A percentile compares a stretch with the other conserved stretches of the same genome.
These are phyloP conservation scores for Lypha dubia DNA, from an alignment of 2,888 invertebrate species.

Conservation along the genomic window DNA sequence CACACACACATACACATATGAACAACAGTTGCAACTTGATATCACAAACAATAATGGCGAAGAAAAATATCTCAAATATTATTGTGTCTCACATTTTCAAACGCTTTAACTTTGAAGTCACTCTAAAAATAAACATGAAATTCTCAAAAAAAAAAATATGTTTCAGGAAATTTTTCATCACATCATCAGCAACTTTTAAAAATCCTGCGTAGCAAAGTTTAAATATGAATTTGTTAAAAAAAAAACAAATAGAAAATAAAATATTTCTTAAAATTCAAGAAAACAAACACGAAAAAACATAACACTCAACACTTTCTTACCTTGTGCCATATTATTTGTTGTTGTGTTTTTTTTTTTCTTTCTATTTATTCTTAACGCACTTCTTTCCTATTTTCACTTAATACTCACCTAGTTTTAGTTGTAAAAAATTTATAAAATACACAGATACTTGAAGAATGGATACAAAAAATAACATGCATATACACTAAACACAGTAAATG, in stretches of 20 bases:
- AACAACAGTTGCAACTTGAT: not conserved
- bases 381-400: slow-evolving; percentile 18
- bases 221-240: slow-evolving; percentile 30
- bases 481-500: slow-evolving; percentile 5
- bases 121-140: not conserved
- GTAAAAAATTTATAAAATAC: slow-evolving; percentile 24
- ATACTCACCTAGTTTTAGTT: slow-evolving; percentile 53
- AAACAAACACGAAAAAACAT: slow-evolving; percentile 40
- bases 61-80: slow-evolving; percentile 6
- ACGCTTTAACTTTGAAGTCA: slow-evolving; percentile 33
- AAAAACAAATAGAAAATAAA: too few relatives aligned
- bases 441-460: slow-evolving; percentile 6
- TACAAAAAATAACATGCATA: not conserved
- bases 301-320: slow-evolving; percentile 75
- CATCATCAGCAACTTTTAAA: slow-evolving; percentile 23
- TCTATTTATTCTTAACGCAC: slow-evolving; percentile 30
- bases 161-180: slow-evolving; percentile 3
- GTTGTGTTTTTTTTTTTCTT: slow-evolving; percentile 51
- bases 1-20: too few relatives aligned
- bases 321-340: slow-evolving; percentile 79
- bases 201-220: slow-evolving; percentile 1
- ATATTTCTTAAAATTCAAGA: slow-evolving; percentile 47
- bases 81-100: slow-evolving; percentile 13
- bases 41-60: not conserved
- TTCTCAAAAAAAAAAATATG: not conserved